These are phyloP conservation scores for Peucedramus taeniatus DNA, from an alignment of 2,113 vertebrate genomes.

Conservation along the genomic window DNA sequence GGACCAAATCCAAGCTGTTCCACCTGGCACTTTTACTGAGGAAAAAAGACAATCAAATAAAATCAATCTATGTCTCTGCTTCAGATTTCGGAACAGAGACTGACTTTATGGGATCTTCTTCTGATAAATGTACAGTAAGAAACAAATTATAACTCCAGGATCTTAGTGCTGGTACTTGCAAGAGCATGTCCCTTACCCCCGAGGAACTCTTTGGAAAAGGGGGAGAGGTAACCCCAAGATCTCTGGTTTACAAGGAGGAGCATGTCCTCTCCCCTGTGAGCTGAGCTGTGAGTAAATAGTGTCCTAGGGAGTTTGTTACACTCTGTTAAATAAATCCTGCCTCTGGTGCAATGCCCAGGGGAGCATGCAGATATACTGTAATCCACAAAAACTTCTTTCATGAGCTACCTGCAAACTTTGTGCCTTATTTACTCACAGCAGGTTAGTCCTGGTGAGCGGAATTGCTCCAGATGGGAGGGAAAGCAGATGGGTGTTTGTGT, in stretches of 20 bases:
- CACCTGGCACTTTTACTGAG: not conserved
- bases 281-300: not conserved
- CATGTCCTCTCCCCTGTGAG: not conserved
- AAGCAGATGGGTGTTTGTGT: not conserved
- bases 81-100: not conserved
- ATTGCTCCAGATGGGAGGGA: not conserved
- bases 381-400: conserved; percentile 52
- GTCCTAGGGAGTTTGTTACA: not conserved
- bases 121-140: not conserved
- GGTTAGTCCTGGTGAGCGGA: not conserved
- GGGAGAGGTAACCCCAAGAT: not conserved
- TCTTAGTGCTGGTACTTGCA: not conserved
- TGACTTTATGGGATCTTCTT: not conserved
- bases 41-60: not conserved
- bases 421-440: conserved; percentile 7
- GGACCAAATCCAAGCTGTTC: not conserved
- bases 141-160: not conserved
- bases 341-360: conserved; percentile 38
- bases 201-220: not conserved
- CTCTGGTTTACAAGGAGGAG: not conserved
- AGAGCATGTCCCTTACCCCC: not conserved
- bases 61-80: not conserved
- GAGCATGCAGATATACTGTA: not conserved
- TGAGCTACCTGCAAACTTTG: conserved; percentile 48
- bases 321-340: not conserved